Percentiles rank a stretch among this genome's conserved stretches.
Conservation (phyloP, 2,113 vertebrate species). For the Chunga burmeisteri region DNA sequence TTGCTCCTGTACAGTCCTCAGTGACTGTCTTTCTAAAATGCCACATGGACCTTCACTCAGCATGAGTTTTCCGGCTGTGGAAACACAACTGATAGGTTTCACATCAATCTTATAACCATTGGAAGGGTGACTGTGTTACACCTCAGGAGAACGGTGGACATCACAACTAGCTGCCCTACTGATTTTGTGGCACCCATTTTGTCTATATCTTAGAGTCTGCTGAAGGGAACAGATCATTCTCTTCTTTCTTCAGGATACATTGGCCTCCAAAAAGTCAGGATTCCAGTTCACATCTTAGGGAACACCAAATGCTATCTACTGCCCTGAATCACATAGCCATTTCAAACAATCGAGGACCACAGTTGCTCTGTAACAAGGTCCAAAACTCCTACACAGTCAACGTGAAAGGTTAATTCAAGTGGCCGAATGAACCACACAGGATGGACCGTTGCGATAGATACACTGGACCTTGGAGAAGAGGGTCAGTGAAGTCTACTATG, state of each 20-base stretch:
- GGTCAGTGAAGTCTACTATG: not conserved
- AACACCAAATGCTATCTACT: not conserved
- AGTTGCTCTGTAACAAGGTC: not conserved
- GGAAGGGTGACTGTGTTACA: not conserved
- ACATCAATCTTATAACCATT: not conserved
- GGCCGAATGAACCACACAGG: not conserved
- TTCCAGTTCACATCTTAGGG: not conserved
- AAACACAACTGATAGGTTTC: not conserved
- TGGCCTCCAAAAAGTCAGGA: not conserved
- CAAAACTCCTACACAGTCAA: not conserved
- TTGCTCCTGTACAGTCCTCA: not conserved
- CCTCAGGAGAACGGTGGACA: not conserved
- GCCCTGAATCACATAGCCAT: rapidly evolving
- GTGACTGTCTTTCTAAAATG: not conserved
- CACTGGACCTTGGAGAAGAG: not conserved
- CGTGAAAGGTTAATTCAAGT: not conserved
- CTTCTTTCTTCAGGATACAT: not conserved
- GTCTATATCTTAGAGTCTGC: not conserved
- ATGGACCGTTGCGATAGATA: not conserved
- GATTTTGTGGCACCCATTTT: not conserved
- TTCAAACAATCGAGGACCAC: not conserved
- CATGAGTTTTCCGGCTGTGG: not conserved
- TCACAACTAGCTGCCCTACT: not conserved
- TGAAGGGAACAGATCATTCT: not conserved
- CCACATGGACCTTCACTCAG: not conserved